These are phyloP conservation scores for Melolontha melolontha DNA, from an alignment of 2,888 invertebrate species.

Conservation along the genomic window DNA sequence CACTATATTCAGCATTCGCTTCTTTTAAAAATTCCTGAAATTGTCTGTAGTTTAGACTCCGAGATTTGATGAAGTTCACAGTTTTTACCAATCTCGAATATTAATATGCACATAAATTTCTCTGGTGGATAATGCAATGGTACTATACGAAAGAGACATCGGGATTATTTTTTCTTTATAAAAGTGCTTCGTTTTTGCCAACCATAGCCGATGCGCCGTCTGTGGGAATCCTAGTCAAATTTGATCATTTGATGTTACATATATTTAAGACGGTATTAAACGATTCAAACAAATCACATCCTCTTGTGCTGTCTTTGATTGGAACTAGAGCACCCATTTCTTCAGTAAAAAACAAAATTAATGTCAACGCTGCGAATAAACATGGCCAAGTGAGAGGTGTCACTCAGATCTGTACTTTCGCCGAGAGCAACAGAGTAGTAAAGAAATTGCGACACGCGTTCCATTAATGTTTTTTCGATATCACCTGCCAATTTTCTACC, in stretches of 20 bases:
- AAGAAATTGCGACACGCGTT: too few species aligned
- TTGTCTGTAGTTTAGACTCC: background rate
- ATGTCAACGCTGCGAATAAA: conserved; percentile 12
- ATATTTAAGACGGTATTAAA: background rate
- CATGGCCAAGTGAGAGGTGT: conserved; percentile 4
- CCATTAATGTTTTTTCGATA: too few species aligned
- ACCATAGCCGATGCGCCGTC: background rate
- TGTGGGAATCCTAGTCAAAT: conserved; percentile 2
- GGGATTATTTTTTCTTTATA: background rate
- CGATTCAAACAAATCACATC: background rate
- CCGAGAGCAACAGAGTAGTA: conserved; percentile 1
- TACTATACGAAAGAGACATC: too few species aligned
- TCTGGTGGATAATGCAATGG: too few species aligned
- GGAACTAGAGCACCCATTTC: conserved; percentile 14
- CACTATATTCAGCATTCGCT: too few species aligned
- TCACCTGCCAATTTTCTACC: too few species aligned
- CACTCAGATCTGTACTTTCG: conserved; percentile 2
- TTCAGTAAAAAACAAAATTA: too few species aligned
- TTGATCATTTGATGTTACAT: conserved; percentile 15
- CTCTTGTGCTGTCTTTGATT: conserved; percentile 15
- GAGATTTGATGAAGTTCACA: background rate
- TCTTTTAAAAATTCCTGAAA: too few species aligned
- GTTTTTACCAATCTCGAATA: conserved; percentile 5
- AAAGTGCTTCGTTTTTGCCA: conserved; percentile 4
- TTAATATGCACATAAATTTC: conserved; percentile 7